Base-by-base conservation (phyloP, 1,140 invertebrate genomes). In the Ceratina calcarata region DNA sequence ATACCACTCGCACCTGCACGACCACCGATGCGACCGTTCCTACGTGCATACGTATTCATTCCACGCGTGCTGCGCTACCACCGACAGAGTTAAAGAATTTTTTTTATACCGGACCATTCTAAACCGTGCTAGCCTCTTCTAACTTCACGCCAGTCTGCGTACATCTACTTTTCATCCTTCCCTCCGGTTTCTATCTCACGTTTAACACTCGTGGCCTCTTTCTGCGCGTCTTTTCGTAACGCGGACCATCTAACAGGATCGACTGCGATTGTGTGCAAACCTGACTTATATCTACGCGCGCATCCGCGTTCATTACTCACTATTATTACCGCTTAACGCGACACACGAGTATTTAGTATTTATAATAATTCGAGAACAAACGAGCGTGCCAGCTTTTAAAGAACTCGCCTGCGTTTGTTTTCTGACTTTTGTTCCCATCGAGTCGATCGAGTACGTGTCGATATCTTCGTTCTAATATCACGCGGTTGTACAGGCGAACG, bases 1-100 rank as follows among this genome's bases (percentile, higher is more conserved):
- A 75, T 53, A 71, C 81, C 68, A 81, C 82, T 66, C 68, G 80
- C 53, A 66, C 73, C 32, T 72, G 61, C 49, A 24, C 20, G 60
- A 58, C 22, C 32, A 51, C 27, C 22, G 45, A 37, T 51, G 55
- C 51, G 24, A 55, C 66, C 51, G 55, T 58, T 55, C 60, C 15
- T 57, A 49, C 49, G 32, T 32, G 13, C 16, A 18, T 22, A 7
- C 45, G 32, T 55, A 65, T 78, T 69, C 60, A 58, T 70, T 18
- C 20, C 58, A 51, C 67, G 58, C 66, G 58, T 75, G 22, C 51
- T 57, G 24, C 64, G 37, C 68, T 45, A 53, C 71, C 64, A 27
- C 66, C 55, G 27, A 53, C 22, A 62, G 68, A 64, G 32, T 71
- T 24, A 12, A 73, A 24, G 24, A 45, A 24, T 67, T 82, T 65